Evolutionary conservation across 2,888 invertebrate species (phyloP).

Genomic region (Norana najaformis): DNA sequence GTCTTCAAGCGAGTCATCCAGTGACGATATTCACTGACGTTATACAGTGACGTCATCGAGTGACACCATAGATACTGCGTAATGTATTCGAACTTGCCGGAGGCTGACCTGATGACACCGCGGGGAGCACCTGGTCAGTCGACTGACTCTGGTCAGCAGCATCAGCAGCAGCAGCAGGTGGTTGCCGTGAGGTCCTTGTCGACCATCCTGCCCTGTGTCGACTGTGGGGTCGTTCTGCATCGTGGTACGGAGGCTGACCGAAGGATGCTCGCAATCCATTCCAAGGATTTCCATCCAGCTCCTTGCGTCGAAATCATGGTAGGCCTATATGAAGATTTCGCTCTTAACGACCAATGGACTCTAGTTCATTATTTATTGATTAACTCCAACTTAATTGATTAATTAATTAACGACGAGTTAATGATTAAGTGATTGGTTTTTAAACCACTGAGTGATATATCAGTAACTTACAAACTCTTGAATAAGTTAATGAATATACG

Average conservation of each 20-base stretch:
- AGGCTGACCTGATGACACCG: not conserved
- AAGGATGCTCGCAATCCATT: not conserved
- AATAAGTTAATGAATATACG: too few species aligned
- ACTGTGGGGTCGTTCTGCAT: not conserved
- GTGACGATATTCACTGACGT: too few species aligned
- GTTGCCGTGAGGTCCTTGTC: not conserved
- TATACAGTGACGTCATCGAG: not conserved
- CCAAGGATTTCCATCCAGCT: not conserved
- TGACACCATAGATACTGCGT: not conserved
- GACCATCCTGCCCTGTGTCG: not conserved
- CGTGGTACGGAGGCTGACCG: not conserved
- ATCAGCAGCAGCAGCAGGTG: not conserved
- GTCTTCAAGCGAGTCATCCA: not conserved
- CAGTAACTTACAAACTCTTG: too few species aligned
- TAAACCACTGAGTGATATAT: too few species aligned
- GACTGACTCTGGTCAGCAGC: not conserved
- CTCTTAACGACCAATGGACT: not conserved
- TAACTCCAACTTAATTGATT: not conserved
- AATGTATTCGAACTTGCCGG: not conserved
- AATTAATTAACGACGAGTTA: not conserved
- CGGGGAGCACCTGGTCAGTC: not conserved
- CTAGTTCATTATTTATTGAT: not conserved
- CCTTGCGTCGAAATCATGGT: slow-evolving; percentile 14
- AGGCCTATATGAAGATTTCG: not conserved
- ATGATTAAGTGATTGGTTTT: not conserved